Evolutionary conservation across 2,113 vertebrate genomes (phyloP).

Genomic region (Gorsachius goisagi): DNA sequence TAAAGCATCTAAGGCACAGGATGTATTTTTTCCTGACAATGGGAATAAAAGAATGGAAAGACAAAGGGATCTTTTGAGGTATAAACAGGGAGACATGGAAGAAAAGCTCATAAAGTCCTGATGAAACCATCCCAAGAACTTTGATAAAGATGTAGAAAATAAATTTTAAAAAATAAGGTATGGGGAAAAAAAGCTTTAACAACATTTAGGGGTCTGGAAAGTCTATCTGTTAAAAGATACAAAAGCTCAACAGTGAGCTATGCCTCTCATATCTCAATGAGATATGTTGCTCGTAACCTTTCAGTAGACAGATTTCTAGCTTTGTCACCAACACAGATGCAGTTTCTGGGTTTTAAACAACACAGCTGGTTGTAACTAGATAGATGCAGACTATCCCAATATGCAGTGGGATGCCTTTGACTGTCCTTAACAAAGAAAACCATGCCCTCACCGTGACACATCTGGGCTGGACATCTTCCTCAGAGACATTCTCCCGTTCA

Average conservation of each 20-base stretch:
- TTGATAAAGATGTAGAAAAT: not conserved
- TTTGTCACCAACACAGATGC: not conserved
- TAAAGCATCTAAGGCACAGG: slow-evolving; percentile 20
- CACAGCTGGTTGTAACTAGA: not conserved
- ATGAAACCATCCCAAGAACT: not conserved
- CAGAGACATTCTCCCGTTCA: not conserved
- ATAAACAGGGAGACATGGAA: not conserved
- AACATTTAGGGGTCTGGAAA: not conserved
- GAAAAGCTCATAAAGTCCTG: not conserved
- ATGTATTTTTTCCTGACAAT: not conserved
- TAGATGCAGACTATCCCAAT: not conserved
- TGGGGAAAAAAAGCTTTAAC: not conserved
- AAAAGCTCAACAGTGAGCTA: not conserved
- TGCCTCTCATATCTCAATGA: not conserved
- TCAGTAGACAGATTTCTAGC: not conserved
- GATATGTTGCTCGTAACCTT: not conserved
- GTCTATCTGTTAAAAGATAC: not conserved
- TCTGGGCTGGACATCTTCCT: not conserved
- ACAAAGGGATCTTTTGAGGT: not conserved
- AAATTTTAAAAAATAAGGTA: not conserved
- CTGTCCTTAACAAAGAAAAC: not conserved
- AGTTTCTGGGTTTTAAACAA: not conserved
- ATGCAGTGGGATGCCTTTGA: not conserved
- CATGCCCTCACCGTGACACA: not conserved
- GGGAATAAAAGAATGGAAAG: not conserved